Evolutionary conservation across 2,797 vertebrate species (phyloP).

Genomic region (Fistularia tabacaria): DNA sequence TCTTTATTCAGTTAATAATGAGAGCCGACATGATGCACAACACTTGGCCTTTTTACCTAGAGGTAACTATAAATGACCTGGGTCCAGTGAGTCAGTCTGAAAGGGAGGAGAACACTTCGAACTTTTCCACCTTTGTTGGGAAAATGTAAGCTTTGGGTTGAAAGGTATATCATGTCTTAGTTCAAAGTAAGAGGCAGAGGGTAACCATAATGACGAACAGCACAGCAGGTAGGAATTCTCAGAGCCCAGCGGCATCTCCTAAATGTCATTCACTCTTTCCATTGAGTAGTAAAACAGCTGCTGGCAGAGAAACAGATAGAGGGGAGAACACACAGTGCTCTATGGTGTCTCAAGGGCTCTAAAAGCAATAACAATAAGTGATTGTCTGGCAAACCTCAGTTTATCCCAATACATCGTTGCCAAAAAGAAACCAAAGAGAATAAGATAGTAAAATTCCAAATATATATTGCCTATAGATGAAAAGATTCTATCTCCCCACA

Average conservation of each 20-base stretch:
- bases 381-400: neutral
- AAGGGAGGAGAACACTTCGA: constrained; percentile 11
- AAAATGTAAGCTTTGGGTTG: constrained; percentile 15
- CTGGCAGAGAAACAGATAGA: constrained; percentile 27
- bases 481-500: neutral
- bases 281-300: constrained; percentile 54
- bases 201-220: constrained; percentile 34
- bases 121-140: constrained; percentile 28
- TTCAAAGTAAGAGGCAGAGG: constrained; percentile 37
- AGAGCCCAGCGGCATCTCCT: constrained; percentile 31
- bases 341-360: constrained; percentile 18
- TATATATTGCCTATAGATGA: constrained; percentile 5
- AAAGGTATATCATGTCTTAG: constrained; percentile 28
- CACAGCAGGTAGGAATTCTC: constrained; percentile 33
- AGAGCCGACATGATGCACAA: neutral
- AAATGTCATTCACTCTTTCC: constrained; percentile 44
- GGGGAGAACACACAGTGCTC: constrained; percentile 23
- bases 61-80: constrained; percentile 2
- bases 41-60: no score
- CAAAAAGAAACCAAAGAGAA: constrained; percentile 15
- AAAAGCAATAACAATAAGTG: constrained; percentile 18
- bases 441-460: constrained; percentile 26
- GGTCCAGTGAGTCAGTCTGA: constrained; percentile 9
- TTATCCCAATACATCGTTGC: constrained; percentile 26
- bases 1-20: neutral